Percentiles rank a stretch among this genome's conserved stretches.
Evolutionary conservation across 2,797 vertebrate species (phyloP).

Genomic region (Acanthurus leucopareius): DNA sequence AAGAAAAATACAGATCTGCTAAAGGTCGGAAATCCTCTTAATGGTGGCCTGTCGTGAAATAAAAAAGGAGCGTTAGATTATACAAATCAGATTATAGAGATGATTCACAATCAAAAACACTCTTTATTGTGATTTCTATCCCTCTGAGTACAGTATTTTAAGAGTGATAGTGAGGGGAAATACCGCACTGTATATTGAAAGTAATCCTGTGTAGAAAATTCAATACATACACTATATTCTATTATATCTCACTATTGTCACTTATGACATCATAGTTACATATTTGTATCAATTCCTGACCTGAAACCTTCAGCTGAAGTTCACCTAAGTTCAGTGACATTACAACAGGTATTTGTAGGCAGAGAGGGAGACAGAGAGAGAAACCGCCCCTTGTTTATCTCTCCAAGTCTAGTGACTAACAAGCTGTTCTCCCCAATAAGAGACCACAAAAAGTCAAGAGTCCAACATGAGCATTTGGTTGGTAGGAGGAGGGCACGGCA

Average conservation of each 20-base stretch:
- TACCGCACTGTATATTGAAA: no score
- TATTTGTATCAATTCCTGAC: neutral
- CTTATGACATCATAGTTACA: no score
- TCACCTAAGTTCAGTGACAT: neutral
- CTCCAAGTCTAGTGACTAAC: neutral
- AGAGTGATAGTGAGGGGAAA: no score
- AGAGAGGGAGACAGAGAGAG: neutral
- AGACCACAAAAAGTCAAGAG: constrained; percentile 22
- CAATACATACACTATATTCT: no score
- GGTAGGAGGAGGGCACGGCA: neutral
- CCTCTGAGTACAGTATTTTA: neutral
- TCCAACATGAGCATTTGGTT: constrained; percentile 36
- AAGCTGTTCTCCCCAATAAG: neutral
- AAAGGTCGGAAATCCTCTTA: neutral
- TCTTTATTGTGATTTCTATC: neutral
- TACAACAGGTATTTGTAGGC: neutral
- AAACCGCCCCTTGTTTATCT: constrained; percentile 2
- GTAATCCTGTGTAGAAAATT: no score
- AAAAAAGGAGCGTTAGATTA: neutral
- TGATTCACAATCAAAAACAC: neutral
- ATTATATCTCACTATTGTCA: no score
- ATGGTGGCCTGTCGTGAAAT: neutral
- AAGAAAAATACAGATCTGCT: neutral
- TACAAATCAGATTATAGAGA: neutral
- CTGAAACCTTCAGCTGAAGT: neutral